phyloP scores from a whole-genome alignment of 2,113 vertebrate genomes.

The Forbesichthys agassizii region DNA sequence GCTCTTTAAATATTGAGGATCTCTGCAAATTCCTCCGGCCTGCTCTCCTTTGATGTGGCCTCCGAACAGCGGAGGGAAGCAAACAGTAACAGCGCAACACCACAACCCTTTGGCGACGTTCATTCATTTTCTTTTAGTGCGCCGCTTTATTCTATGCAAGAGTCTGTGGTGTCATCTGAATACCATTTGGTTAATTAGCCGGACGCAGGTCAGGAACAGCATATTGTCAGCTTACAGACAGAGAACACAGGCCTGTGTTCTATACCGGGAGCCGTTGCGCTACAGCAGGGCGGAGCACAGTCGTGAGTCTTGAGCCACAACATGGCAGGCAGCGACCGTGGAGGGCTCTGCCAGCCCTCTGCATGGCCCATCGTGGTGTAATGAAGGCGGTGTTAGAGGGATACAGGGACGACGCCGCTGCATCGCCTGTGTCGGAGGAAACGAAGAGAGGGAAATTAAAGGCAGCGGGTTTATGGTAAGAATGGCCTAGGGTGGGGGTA shows the following conservation, averaged over 20 bases:
- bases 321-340: conserved; percentile 23
- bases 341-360: conserved; percentile 54
- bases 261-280: not conserved
- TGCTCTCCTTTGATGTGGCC: conserved; percentile 48
- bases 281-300: conserved; percentile 17
- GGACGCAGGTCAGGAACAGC: conserved; percentile 17
- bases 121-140: no score
- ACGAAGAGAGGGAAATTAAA: conserved; percentile 39
- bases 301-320: conserved; percentile 16
- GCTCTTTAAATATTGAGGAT: conserved; percentile 72
- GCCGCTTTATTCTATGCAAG: conserved; percentile 31
- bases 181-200: conserved; percentile 33
- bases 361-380: conserved; percentile 62
- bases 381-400: conserved; percentile 40
- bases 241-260: not conserved
- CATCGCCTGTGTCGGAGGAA: conserved; percentile 23
- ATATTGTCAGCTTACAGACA: conserved; percentile 8
- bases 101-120: conserved; percentile 2
- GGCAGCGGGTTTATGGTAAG: conserved; percentile 1
- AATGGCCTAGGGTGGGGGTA: conserved; percentile 27
- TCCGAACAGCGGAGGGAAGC: conserved; percentile 37
- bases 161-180: not conserved
- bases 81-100: conserved; percentile 28
- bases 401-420: not conserved
- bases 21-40: conserved; percentile 45